phyloP scores from a whole-genome alignment of 2,888 invertebrate species.

The Patella depressa region DNA sequence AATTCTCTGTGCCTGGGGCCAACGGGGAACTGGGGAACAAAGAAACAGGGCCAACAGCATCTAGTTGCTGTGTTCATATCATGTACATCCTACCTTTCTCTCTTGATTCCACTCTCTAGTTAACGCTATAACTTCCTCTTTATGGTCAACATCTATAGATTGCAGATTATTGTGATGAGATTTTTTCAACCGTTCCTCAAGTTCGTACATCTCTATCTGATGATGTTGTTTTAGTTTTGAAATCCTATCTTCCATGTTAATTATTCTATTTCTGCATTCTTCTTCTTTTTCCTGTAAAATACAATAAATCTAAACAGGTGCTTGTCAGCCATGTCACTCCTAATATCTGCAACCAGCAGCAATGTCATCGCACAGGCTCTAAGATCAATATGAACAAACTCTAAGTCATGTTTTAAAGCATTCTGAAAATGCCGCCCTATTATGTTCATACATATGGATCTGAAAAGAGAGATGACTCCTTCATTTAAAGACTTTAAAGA shows the following conservation, averaged over 20 bases:
- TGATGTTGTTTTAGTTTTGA: slow-evolving; percentile 48
- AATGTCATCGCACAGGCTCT: too few species aligned
- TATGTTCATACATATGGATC: too few species aligned
- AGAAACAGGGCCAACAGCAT: background rate
- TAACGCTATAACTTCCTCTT: slow-evolving; percentile 55
- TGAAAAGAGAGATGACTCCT: too few species aligned
- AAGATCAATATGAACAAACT: too few species aligned
- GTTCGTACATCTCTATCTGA: slow-evolving; percentile 50
- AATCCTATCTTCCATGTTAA: slow-evolving; percentile 48
- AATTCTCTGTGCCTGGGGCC: too few species aligned
- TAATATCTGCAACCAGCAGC: too few species aligned
- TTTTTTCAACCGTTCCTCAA: slow-evolving; percentile 45
- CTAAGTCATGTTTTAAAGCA: too few species aligned
- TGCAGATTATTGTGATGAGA: slow-evolving; percentile 38
- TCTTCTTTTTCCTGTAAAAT: slow-evolving; percentile 48
- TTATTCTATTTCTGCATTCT: slow-evolving; percentile 40
- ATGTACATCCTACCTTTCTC: slow-evolving; percentile 51
- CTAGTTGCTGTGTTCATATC: background rate
- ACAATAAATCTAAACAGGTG: too few species aligned
- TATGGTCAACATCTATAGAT: slow-evolving; percentile 47
- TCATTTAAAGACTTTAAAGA: too few species aligned
- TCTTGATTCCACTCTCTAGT: slow-evolving; percentile 57
- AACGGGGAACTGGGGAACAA: background rate
- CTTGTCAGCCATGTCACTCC: too few species aligned
- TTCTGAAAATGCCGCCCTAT: too few species aligned